phyloP scores from a whole-genome alignment of 1,140 invertebrate species.

The Drosophila triauraria region DNA sequence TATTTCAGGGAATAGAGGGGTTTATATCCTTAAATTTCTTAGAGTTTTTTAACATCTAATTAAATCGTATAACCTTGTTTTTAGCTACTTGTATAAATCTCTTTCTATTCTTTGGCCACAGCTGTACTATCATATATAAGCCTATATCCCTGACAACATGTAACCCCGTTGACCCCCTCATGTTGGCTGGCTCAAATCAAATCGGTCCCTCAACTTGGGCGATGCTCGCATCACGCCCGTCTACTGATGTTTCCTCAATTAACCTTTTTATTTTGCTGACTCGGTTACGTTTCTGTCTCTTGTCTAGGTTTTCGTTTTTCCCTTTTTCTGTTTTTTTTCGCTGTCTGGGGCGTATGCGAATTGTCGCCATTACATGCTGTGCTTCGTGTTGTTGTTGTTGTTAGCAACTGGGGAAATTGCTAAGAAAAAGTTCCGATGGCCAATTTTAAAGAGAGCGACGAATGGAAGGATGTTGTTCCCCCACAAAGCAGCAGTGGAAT shows the following conservation, averaged over 20 bases:
- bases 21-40: too few species aligned
- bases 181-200: constrained; percentile 76
- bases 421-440: constrained; percentile 34
- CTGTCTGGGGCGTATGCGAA: constrained; percentile 72
- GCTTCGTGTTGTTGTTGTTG: constrained; percentile 29
- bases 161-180: constrained; percentile 67
- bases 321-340: constrained; percentile 7
- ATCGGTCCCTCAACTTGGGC: constrained; percentile 72
- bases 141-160: neutral
- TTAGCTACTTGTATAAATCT: neutral
- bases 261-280: constrained; percentile 71
- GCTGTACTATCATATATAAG: constrained; percentile 2
- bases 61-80: too few species aligned
- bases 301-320: constrained; percentile 21
- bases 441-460: constrained; percentile 37
- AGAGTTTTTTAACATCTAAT: too few species aligned
- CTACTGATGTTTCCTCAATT: constrained; percentile 79
- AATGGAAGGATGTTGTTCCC: constrained; percentile 17
- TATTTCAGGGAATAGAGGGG: too few species aligned
- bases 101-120: neutral
- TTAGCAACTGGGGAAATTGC: constrained; percentile 33
- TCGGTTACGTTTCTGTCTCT: constrained; percentile 46
- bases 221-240: constrained; percentile 78
- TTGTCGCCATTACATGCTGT: constrained; percentile 64
- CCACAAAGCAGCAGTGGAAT: constrained; percentile 28